A percentile compares a stretch with the other conserved stretches of the same genome.
phyloP scores from a whole-genome alignment of 2,888 invertebrate species.

The Thelaira solivaga region DNA sequence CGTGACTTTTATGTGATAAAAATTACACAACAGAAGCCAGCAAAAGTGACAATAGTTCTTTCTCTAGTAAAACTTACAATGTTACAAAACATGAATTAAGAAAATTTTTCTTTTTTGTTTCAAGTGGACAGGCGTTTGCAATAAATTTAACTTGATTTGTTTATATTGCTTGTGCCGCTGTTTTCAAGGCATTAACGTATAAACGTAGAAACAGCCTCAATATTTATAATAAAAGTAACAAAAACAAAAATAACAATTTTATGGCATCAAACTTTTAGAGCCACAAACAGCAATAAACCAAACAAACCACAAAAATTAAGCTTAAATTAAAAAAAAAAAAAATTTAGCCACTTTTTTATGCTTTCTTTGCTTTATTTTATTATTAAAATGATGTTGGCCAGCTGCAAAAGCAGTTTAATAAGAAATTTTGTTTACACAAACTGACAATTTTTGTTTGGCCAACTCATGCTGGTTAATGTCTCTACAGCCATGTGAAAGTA shows the following conservation, averaged over 20 bases:
- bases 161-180: no score
- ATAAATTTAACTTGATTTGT: constrained; percentile 59
- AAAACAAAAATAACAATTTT: no score
- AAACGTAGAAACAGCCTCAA: not conserved
- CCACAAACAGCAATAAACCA: not conserved
- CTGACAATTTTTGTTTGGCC: no score
- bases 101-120: constrained; percentile 41
- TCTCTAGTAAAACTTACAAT: not conserved
- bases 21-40: not conserved
- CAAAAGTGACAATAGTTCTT: not conserved
- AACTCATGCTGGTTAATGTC: no score
- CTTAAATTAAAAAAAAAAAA: no score
- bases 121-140: constrained; percentile 51
- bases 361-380: no score
- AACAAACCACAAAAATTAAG: no score
- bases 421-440: no score
- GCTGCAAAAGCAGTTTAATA: no score
- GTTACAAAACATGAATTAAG: constrained; percentile 8
- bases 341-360: no score
- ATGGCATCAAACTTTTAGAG: not conserved
- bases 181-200: not conserved
- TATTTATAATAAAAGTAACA: constrained; percentile 14
- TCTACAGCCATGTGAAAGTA: no score
- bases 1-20: constrained; percentile 2
- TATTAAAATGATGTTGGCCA: no score